Conservation (phyloP, 2,888 invertebrate genomes). For the Himalopsyche japonica region DNA sequence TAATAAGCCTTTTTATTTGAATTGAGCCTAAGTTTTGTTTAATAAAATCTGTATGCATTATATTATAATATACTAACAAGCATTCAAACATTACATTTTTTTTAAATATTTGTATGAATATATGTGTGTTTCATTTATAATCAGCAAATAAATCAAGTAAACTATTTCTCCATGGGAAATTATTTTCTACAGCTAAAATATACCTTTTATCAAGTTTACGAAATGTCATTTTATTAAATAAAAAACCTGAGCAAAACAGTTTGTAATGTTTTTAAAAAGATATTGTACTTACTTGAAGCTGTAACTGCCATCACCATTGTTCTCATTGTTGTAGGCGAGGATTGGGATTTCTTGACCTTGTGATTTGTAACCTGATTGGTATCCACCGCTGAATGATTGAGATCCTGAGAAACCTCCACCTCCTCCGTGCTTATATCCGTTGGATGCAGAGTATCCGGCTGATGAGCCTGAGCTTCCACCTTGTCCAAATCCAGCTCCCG, state of each 20-base stretch:
- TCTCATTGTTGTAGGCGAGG: conserved; percentile 61
- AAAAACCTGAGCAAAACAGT: too few species aligned
- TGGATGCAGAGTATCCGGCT: not conserved
- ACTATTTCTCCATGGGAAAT: too few species aligned
- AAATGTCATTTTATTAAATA: not conserved
- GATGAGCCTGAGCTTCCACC: not conserved
- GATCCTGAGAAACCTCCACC: conserved; percentile 14
- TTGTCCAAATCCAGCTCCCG: not conserved
- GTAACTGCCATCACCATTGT: conserved; percentile 67
- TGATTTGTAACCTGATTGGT: conserved; percentile 23
- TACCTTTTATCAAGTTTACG: too few species aligned
- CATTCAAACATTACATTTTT: too few species aligned
- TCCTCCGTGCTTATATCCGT: not conserved
- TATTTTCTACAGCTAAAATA: too few species aligned
- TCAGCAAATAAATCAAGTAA: too few species aligned
- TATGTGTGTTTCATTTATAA: too few species aligned
- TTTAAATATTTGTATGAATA: too few species aligned
- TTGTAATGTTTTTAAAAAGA: not conserved
- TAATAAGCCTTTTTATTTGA: too few species aligned
- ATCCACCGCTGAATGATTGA: not conserved
- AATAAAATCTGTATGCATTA: too few species aligned
- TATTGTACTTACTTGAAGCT: conserved; percentile 59
- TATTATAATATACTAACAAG: too few species aligned
- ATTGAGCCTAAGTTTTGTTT: too few species aligned
- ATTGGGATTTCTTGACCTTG: conserved; percentile 60